Percentiles rank a stretch among this genome's conserved stretches.
Conservation (phyloP, 2,113 vertebrate genomes). For the Pseudopodoces humilis region DNA sequence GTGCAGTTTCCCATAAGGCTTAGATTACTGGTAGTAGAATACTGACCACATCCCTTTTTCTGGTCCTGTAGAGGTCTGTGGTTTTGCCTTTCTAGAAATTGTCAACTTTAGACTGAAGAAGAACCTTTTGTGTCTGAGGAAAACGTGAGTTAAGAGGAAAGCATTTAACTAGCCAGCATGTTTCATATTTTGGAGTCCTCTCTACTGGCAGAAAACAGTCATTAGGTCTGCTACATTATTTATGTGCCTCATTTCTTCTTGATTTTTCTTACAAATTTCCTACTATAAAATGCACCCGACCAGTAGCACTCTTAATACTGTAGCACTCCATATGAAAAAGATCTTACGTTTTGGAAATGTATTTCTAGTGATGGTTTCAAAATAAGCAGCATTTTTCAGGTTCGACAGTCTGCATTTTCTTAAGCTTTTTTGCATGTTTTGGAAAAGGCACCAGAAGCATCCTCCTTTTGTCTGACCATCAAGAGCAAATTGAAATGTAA, state of each 20-base stretch:
- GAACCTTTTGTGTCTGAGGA: neutral
- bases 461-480: neutral
- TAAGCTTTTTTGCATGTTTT: neutral
- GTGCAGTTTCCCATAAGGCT: slow-evolving; percentile 68
- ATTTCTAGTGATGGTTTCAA: slow-evolving; percentile 1
- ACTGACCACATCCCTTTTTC: slow-evolving; percentile 55
- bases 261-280: neutral
- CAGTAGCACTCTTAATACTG: neutral
- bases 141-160: slow-evolving; percentile 6
- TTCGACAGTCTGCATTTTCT: slow-evolving; percentile 19
- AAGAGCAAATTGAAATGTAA: neutral
- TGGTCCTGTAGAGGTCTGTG: slow-evolving; percentile 43
- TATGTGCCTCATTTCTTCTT: neutral
- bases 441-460: neutral
- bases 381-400: neutral
- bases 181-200: slow-evolving; percentile 25
- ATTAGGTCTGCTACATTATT: slow-evolving; percentile 1
- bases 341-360: neutral
- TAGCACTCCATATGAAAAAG: neutral
- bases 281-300: neutral
- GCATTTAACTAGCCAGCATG: slow-evolving; percentile 8
- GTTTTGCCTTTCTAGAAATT: slow-evolving; percentile 69
- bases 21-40: slow-evolving; percentile 63
- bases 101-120: slow-evolving; percentile 2
- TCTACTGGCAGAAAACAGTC: neutral